Base-by-base conservation (phyloP, 1,140 invertebrate genomes). In the Anagrus nilaparvatae region DNA sequence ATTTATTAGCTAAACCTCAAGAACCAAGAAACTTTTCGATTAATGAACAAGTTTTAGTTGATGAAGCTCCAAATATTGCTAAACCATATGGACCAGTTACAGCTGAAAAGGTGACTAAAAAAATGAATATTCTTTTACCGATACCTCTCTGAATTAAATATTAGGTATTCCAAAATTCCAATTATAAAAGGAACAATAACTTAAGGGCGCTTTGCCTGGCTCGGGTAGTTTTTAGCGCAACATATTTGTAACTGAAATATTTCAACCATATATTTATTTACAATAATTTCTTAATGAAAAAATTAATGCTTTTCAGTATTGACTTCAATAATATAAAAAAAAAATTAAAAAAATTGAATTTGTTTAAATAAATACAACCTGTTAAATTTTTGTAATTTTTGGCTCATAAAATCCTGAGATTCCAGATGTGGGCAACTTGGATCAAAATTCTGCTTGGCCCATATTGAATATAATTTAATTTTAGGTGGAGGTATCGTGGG, bases 81-180 rank as follows among this genome's bases (percentile, higher is more conserved):
- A 39, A 47, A 27, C 31, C 41, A 9, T 51, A 53, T 36, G 57
- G 58, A 7, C 58, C 61, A 3, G 49, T 59, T 9, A 62, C 60
- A 19, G 41, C 54, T 36, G 52, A 64, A 56, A 57, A 64, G 57
- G 61, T 64, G 50, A 17, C 12, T 28, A 17, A 4, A 33, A 60
- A 51, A 46, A 55, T 58, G 51, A 44, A 59, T n/a, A 36, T 52
- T 20, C 48, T 48, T 18, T 54, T 52, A 34, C 43, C 52, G 13
- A 29, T 36, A n/a, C 28, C 28, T 31, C 32, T 31, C 32, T 44
- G 19, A 44, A 30, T 40, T 3, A 45, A 49, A 50, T 21, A 45
- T 23, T 40, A 8, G 41, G 17, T 54, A 23, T 46, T 14, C 8
- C 17, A 20, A 30, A 19, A 34, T 19, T 34, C 9, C 12, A 29